A percentile compares a stretch with the other conserved stretches of the same genome.
Conservation (phyloP, 2,113 vertebrate species). For the Thalassarche chlororhynchos region DNA sequence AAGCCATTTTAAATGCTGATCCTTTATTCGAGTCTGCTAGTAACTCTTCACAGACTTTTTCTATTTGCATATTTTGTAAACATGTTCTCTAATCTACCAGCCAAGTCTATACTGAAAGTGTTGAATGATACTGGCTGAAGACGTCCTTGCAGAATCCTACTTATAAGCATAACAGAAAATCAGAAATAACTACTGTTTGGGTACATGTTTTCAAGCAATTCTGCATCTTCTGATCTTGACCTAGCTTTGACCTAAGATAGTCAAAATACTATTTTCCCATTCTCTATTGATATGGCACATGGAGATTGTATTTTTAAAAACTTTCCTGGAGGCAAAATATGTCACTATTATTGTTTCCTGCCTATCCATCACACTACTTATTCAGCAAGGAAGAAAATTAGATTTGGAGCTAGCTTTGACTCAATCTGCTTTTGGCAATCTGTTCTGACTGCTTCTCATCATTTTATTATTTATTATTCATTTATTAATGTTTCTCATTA, state of each 20-base stretch:
- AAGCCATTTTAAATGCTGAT: neutral
- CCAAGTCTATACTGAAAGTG: neutral
- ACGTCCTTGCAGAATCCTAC: neutral
- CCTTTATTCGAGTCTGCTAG: neutral
- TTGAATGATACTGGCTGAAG: neutral
- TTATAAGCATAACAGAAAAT: neutral
- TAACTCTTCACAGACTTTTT: neutral
- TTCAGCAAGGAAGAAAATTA: slow-evolving; percentile 12
- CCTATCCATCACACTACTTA: slow-evolving; percentile 21
- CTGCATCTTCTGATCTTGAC: neutral
- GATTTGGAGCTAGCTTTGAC: neutral
- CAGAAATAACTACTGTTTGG: neutral
- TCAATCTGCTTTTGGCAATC: slow-evolving; percentile 16
- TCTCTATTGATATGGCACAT: neutral
- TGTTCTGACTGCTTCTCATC: neutral
- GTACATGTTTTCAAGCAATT: neutral
- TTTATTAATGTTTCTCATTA: neutral
- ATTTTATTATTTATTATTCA: neutral
- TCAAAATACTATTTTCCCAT: neutral
- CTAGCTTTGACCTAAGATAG: neutral
- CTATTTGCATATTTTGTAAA: neutral
- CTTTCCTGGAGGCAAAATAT: slow-evolving; percentile 30
- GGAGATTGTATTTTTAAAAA: neutral
- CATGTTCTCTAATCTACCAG: neutral
- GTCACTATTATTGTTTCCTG: slow-evolving; percentile 32